A percentile compares a stretch with the other conserved stretches of the same genome.
These are phyloP conservation scores for Tipula helvola DNA, from an alignment of 2,888 invertebrate genomes.

Conservation along the genomic window DNA sequence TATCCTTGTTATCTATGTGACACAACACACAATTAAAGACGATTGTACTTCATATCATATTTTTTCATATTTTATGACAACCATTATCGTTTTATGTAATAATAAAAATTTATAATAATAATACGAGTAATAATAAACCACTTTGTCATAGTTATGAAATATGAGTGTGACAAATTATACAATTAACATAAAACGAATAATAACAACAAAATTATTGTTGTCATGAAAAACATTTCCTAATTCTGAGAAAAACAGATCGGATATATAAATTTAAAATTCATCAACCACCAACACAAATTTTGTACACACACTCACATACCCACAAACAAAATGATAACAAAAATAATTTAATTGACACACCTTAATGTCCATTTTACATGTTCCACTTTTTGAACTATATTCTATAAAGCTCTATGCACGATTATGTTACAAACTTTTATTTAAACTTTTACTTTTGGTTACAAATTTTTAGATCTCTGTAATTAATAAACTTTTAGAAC, in stretches of 20 bases:
- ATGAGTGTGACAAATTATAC: conserved; percentile 4
- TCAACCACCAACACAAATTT: background rate
- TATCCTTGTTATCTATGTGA: background rate
- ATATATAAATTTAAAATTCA: background rate
- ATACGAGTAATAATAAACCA: background rate
- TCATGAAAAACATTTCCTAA: background rate
- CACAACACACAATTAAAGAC: background rate
- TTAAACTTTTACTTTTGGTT: too few relatives aligned
- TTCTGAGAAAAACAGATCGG: background rate
- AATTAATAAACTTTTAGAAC: background rate
- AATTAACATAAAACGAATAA: background rate
- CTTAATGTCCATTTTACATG: conserved; percentile 4
- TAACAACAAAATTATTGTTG: background rate
- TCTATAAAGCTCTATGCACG: background rate
- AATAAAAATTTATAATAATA: background rate
- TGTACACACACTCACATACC: background rate
- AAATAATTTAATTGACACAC: background rate
- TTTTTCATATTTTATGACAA: background rate
- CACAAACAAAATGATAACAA: background rate
- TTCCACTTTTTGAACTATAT: background rate
- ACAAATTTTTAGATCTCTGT: background rate
- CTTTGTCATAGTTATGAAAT: background rate
- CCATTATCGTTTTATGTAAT: background rate
- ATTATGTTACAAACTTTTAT: background rate
- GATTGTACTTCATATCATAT: background rate